These are phyloP conservation scores for Cyprinodon variegatus DNA, from an alignment of 2,113 vertebrate species.

Conservation along the genomic window DNA sequence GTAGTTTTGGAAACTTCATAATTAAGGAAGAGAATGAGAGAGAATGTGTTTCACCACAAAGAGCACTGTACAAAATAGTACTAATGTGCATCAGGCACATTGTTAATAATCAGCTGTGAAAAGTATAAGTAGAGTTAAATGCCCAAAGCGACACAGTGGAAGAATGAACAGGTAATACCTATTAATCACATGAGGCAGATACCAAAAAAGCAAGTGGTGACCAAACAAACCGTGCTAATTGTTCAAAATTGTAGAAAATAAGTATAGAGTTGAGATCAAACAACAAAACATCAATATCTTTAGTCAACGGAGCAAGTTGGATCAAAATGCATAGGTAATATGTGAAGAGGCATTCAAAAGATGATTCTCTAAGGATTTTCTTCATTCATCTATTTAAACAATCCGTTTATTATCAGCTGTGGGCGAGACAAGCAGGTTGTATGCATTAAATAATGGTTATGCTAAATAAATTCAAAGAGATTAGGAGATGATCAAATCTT, in stretches of 20 bases:
- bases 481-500: conserved; percentile 25
- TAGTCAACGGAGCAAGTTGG: neutral
- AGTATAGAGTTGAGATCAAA: neutral
- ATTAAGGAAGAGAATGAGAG: neutral
- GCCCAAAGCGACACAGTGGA: neutral
- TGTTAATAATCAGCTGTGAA: too few species aligned
- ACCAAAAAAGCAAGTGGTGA: neutral
- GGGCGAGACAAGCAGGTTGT: neutral
- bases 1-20: neutral
- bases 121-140: neutral
- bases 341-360: neutral
- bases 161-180: neutral
- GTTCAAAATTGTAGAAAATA: neutral
- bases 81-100: neutral
- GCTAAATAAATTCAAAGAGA: conserved; percentile 14
- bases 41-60: neutral
- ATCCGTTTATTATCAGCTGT: neutral
- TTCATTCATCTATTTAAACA: neutral
- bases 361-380: neutral
- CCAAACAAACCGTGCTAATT: neutral
- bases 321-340: neutral
- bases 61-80: neutral
- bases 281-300: neutral
- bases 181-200: neutral
- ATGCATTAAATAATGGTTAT: conserved; percentile 7